Percentiles rank a stretch among this genome's conserved stretches.
Conservation (phyloP, 2,888 invertebrate species). For the Lathronympha strigana region DNA sequence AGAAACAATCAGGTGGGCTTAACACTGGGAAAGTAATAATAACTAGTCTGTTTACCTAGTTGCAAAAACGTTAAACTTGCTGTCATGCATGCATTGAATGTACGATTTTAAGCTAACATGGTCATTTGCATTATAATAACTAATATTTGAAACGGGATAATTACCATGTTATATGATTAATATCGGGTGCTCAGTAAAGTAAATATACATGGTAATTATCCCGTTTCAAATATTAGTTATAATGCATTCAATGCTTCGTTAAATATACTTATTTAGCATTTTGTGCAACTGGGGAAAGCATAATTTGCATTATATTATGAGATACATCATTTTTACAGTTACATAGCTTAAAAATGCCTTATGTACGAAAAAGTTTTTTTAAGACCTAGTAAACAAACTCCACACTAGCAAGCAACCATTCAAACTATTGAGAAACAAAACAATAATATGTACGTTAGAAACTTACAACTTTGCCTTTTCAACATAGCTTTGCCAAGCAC, state of each 20-base stretch:
- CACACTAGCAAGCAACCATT: constrained; percentile 18
- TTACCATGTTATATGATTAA: no score
- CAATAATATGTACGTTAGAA: no score
- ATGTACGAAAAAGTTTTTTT: neutral
- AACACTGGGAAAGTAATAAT: constrained; percentile 22
- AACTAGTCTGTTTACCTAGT: constrained; percentile 1
- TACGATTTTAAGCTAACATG: no score
- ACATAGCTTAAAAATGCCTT: constrained; percentile 16
- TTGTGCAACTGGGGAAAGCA: constrained; percentile 3
- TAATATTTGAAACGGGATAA: no score
- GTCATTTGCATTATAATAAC: no score
- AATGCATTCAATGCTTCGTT: no score
- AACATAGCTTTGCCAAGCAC: no score
- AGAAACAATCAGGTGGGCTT: constrained; percentile 8
- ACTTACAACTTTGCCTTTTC: no score
- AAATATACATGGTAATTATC: no score
- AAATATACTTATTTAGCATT: neutral
- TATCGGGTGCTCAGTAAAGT: no score
- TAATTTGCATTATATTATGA: constrained; percentile 9
- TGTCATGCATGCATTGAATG: no score
- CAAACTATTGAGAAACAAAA: constrained; percentile 11
- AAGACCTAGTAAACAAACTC: constrained; percentile 3
- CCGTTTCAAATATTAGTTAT: no score
- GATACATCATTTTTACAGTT: neutral
- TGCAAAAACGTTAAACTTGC: constrained; percentile 2